A percentile compares a stretch with the other conserved stretches of the same genome.
Conservation (phyloP, 1,140 invertebrate genomes). For the Idris sp. region DNA sequence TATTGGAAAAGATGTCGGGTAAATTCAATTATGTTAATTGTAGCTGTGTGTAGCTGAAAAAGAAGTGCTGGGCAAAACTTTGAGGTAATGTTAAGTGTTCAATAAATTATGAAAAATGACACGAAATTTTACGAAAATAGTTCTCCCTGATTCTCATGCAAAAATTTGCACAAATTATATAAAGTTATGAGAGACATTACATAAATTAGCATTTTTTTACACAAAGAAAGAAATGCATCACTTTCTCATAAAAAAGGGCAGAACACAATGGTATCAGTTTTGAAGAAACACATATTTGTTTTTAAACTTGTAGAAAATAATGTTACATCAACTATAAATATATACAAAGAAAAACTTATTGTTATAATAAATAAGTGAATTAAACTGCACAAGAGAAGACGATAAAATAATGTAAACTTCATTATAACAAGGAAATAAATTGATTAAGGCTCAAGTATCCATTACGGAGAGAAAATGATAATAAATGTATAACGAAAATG, state of each 20-base stretch:
- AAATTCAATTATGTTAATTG: slow-evolving; percentile 19
- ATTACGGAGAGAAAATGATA: too few relatives aligned
- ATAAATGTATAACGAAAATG: too few relatives aligned
- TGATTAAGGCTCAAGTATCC: too few relatives aligned
- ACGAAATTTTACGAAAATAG: slow-evolving; percentile 45
- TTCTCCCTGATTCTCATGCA: slow-evolving; percentile 32
- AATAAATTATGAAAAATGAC: slow-evolving; percentile 53
- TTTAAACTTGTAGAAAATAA: too few relatives aligned
- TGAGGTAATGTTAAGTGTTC: slow-evolving; percentile 29
- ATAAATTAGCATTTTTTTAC: slow-evolving; percentile 47
- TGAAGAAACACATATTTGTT: too few relatives aligned
- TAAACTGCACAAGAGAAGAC: too few relatives aligned
- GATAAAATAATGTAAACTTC: too few relatives aligned
- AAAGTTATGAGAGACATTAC: slow-evolving; percentile 47
- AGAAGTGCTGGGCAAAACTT: slow-evolving; percentile 37
- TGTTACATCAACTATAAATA: too few relatives aligned
- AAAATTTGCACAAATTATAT: slow-evolving; percentile 52
- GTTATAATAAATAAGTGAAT: too few relatives aligned
- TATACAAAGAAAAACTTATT: too few relatives aligned
- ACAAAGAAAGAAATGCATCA: slow-evolving; percentile 38
- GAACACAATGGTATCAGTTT: slow-evolving; percentile 29
- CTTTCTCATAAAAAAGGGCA: slow-evolving; percentile 41
- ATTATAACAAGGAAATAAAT: too few relatives aligned
- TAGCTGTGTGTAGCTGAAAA: not conserved
- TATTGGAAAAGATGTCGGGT: slow-evolving; percentile 12